These are phyloP conservation scores for Anguilla marmorata DNA, from an alignment of 2,797 vertebrate genomes.

Conservation along the genomic window DNA sequence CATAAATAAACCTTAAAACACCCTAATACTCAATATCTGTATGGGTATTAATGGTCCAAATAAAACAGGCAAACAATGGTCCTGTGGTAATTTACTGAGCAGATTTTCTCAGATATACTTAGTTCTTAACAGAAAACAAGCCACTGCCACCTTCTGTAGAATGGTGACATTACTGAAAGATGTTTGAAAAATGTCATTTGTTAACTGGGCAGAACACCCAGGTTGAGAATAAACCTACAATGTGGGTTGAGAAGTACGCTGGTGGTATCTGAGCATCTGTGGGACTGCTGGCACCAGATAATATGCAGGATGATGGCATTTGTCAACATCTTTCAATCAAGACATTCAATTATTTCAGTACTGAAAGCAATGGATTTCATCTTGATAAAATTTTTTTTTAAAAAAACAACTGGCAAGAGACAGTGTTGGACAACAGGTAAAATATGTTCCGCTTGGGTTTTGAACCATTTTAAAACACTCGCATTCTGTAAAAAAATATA, in stretches of 20 bases:
- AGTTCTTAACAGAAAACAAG: not conserved
- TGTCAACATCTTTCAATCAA: conserved; percentile 55
- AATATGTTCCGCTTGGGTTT: not conserved
- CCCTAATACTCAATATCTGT: not conserved
- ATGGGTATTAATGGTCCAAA: not conserved
- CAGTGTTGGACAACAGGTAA: not conserved
- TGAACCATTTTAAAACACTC: not conserved
- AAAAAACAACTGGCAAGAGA: not conserved
- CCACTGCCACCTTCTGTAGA: not conserved
- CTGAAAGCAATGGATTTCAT: conserved; percentile 8
- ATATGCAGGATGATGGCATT: conserved; percentile 53
- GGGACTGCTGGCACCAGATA: conserved; percentile 58
- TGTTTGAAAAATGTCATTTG: not conserved
- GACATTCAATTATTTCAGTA: conserved; percentile 34
- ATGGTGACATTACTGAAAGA: not conserved
- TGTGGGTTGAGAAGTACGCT: not conserved
- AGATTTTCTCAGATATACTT: not conserved
- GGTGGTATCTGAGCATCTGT: conserved; percentile 40
- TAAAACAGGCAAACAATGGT: not conserved
- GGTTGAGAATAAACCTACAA: not conserved
- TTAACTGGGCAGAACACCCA: not conserved
- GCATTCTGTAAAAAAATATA: not conserved
- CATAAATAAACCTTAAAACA: not conserved
- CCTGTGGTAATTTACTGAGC: not conserved
- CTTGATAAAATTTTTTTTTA: not conserved